Evolutionary conservation across 2,888 invertebrate genomes (phyloP).

Genomic region (Drosophila quasianomalipes): DNA sequence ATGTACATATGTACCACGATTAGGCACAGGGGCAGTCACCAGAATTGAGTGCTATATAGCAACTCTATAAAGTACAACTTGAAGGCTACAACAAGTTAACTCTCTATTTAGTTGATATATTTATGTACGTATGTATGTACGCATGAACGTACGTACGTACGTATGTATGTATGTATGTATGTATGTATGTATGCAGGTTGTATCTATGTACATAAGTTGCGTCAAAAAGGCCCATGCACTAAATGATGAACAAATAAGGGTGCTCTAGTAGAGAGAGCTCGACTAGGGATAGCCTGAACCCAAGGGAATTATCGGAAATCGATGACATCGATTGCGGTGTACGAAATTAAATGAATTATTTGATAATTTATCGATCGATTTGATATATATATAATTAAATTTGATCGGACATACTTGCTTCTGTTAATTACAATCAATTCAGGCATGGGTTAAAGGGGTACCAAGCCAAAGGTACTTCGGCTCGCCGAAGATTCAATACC

Average conservation of each 20-base stretch:
- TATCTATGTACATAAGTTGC: slow-evolving; percentile 11
- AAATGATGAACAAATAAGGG: not conserved
- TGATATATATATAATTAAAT: not conserved
- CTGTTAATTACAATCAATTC: not conserved
- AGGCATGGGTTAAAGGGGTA: not conserved
- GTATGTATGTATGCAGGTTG: not conserved
- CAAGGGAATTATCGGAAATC: not conserved
- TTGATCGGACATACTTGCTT: not conserved
- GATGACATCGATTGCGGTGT: not conserved
- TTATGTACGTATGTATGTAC: not conserved
- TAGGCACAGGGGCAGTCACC: slow-evolving; percentile 25
- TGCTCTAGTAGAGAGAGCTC: not conserved
- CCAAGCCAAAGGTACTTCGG: not conserved
- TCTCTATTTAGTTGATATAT: slow-evolving; percentile 10
- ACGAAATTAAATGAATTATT: not conserved
- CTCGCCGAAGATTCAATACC: slow-evolving; percentile 5
- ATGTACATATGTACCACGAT: not conserved
- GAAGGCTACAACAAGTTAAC: slow-evolving; percentile 5
- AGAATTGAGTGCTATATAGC: slow-evolving; percentile 4
- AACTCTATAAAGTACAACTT: slow-evolving; percentile 12
- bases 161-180: not conserved
- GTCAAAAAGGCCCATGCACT: slow-evolving; percentile 26
- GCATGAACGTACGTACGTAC: not conserved
- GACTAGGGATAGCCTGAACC: not conserved
- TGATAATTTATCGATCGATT: not conserved